These are phyloP conservation scores for Palloptera scutellata DNA, from an alignment of 2,888 invertebrate genomes.

Conservation along the genomic window DNA sequence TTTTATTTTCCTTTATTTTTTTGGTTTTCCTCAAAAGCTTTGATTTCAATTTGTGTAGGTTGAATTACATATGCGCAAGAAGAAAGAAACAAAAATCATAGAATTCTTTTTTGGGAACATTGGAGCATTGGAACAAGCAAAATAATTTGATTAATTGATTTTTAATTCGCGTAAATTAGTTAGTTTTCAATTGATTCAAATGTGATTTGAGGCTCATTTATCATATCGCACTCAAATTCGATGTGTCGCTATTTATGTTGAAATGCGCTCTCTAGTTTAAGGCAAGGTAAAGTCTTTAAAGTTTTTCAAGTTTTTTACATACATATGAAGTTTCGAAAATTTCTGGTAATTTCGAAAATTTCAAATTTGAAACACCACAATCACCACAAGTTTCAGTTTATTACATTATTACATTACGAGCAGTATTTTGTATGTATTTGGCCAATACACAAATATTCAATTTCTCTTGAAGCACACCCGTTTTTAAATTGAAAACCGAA, in stretches of 20 bases:
- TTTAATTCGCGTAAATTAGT: constrained; percentile 23
- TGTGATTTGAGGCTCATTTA: constrained; percentile 4
- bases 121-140: constrained; percentile 25
- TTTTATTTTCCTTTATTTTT: neutral
- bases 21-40: constrained; percentile 24
- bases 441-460: too few species aligned
- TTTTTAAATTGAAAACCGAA: too few species aligned
- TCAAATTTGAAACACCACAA: too few species aligned
- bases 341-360: too few species aligned
- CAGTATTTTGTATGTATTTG: too few species aligned
- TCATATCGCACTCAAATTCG: constrained; percentile 6
- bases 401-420: neutral
- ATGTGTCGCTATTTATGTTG: too few species aligned
- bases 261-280: too few species aligned
- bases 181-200: constrained; percentile 1
- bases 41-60: constrained; percentile 23
- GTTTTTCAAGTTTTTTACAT: too few species aligned
- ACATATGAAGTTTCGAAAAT: too few species aligned
- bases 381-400: too few species aligned
- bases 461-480: too few species aligned
- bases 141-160: constrained; percentile 32
- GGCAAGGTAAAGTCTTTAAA: too few species aligned
- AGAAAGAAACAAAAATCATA: constrained; percentile 15
- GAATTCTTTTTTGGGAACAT: constrained; percentile 16
- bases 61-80: constrained; percentile 7